Evolutionary conservation across 2,797 vertebrate genomes (phyloP).

Genomic region (Anabas testudineus): DNA sequence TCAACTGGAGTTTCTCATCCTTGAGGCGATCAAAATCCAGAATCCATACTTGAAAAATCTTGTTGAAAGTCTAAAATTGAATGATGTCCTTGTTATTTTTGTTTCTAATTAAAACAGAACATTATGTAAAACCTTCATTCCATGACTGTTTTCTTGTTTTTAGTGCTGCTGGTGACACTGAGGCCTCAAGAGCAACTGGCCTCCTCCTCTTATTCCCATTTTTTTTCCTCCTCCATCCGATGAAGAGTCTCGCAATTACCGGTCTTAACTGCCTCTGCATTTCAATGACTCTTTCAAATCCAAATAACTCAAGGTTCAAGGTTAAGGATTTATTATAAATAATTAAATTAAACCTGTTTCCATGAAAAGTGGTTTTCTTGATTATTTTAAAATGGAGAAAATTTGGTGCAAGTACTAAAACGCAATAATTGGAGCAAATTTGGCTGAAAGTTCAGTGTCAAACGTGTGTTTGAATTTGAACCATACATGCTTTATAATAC

Average conservation of each 20-base stretch:
- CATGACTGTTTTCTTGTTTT: constrained; percentile 19
- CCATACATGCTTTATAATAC: neutral
- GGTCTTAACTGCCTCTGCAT: constrained; percentile 50
- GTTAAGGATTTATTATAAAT: constrained; percentile 61
- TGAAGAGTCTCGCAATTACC: constrained; percentile 61
- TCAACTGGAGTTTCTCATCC: neutral
- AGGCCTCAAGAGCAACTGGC: constrained; percentile 32
- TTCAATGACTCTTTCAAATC: constrained; percentile 62
- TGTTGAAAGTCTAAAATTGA: constrained; percentile 1
- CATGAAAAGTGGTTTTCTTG: constrained; percentile 28
- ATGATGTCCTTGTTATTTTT: neutral
- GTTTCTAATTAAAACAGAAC: neutral
- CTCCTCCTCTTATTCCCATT: constrained; percentile 46
- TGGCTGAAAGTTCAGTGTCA: neutral
- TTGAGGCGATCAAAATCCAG: constrained; percentile 2
- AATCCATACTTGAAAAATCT: neutral
- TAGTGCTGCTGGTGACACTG: neutral
- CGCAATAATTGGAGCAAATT: neutral
- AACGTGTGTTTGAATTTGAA: neutral
- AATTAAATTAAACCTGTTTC: constrained; percentile 49
- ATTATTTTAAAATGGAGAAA: constrained; percentile 40
- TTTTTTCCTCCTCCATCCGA: constrained; percentile 2
- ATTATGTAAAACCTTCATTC: constrained; percentile 2
- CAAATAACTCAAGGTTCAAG: constrained; percentile 57
- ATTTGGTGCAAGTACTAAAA: constrained; percentile 7